Percentiles rank a stretch among this genome's conserved stretches.
phyloP scores from a whole-genome alignment of 2,797 vertebrate genomes.

The Mus caroli region DNA sequence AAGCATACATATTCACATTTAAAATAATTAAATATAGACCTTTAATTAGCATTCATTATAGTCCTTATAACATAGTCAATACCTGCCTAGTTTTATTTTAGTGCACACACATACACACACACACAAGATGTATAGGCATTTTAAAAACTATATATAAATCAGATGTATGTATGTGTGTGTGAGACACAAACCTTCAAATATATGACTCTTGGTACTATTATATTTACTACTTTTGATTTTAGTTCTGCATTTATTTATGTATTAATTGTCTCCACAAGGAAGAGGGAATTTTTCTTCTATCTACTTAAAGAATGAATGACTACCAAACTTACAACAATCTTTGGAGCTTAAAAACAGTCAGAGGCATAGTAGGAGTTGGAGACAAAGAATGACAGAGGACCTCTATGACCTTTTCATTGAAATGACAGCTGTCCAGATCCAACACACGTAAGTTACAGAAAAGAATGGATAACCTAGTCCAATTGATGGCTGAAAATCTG shows the following conservation, averaged over 20 bases:
- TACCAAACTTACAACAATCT: constrained; percentile 6
- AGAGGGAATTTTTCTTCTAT: too few species aligned
- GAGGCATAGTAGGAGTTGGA: not conserved
- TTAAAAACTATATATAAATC: not conserved
- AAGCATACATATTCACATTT: not conserved
- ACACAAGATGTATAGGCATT: not conserved
- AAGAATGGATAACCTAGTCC: not conserved
- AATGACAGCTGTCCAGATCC: not conserved
- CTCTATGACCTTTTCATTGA: accelerated
- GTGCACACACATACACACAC: too few species aligned
- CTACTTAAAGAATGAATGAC: not conserved
- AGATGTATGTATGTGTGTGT: not conserved
- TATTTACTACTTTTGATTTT: not conserved
- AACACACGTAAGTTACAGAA: not conserved
- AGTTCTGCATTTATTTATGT: not conserved
- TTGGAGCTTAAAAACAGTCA: not conserved
- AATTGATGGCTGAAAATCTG: accelerated
- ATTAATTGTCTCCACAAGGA: not conserved
- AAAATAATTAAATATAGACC: not conserved
- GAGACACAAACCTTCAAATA: not conserved
- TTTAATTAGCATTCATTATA: not conserved
- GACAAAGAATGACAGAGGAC: not conserved
- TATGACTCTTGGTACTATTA: not conserved
- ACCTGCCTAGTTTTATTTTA: not conserved
- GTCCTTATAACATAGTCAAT: not conserved